Evolutionary conservation across 2,797 vertebrate species (phyloP).

Genomic region (Sebastes diploproa): DNA sequence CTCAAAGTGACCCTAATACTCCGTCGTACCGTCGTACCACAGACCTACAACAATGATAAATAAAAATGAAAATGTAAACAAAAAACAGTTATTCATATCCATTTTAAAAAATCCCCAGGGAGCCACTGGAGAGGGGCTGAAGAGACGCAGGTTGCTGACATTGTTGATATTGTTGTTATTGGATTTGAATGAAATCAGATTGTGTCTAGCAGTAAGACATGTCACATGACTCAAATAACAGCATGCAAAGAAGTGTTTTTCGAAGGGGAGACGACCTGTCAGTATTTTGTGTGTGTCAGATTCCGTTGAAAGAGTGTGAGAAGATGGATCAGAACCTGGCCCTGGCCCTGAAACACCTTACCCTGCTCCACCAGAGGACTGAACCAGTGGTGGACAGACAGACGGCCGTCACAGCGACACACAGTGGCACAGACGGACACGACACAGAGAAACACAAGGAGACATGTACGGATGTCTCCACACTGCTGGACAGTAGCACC

Average conservation of each 20-base stretch:
- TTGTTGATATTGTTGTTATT: background rate
- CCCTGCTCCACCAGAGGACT: conserved; percentile 61
- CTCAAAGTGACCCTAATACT: too few species aligned
- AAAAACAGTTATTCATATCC: too few species aligned
- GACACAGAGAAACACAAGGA: background rate
- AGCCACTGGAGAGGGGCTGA: too few species aligned
- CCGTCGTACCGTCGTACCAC: too few species aligned
- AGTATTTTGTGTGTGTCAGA: conserved; percentile 33
- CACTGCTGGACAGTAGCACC: background rate
- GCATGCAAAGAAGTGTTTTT: background rate
- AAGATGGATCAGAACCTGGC: conserved; percentile 86
- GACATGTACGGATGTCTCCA: background rate
- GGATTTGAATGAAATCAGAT: background rate
- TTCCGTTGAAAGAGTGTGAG: conserved; percentile 82
- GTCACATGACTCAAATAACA: background rate
- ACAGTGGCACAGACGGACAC: background rate
- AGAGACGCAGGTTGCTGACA: too few species aligned
- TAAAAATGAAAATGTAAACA: too few species aligned
- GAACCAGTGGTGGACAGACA: background rate
- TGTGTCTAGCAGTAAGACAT: background rate
- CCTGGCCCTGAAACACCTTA: conserved; percentile 86
- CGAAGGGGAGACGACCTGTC: background rate
- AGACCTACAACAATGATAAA: too few species aligned
- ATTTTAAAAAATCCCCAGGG: too few species aligned
- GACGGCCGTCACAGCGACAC: background rate